A percentile compares a stretch with the other conserved stretches of the same genome.
Evolutionary conservation across 64 coral and sea anemone genomes (phyloP).

Genomic region (Acropora yongei): DNA sequence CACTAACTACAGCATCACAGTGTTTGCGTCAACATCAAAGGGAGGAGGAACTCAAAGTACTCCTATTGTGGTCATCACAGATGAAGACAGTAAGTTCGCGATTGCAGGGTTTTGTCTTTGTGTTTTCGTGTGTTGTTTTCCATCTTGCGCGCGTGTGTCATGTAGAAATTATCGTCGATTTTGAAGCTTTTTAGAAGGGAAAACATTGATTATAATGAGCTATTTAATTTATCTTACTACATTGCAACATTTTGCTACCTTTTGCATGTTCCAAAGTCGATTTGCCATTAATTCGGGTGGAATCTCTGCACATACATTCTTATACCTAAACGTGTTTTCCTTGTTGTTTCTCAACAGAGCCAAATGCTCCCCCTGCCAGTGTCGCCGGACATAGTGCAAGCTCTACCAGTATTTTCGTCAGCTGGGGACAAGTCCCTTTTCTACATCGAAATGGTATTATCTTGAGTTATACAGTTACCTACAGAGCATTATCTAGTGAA

Average conservation of each 20-base stretch:
- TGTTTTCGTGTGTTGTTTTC: not conserved
- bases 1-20: slow-evolving; percentile 28
- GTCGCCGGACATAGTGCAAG: not conserved
- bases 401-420: not conserved
- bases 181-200: too few relatives aligned
- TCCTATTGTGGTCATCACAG: not conserved
- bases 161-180: too few relatives aligned
- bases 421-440: not conserved
- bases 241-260: too few relatives aligned
- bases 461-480: not conserved
- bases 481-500: not conserved
- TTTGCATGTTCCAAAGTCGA: too few relatives aligned
- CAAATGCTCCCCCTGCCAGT: not conserved
- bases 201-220: too few relatives aligned
- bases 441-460: not conserved
- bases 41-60: slow-evolving; percentile 8
- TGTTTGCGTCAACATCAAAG: not conserved
- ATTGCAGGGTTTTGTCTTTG: not conserved
- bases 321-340: not conserved
- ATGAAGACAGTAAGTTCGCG: slow-evolving; percentile 21
- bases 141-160: too few relatives aligned
- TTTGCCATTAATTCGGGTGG: too few relatives aligned
- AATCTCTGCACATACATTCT: too few relatives aligned
- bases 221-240: too few relatives aligned
- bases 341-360: not conserved